These are phyloP conservation scores for Anas bernieri DNA, from an alignment of 2,797 vertebrate species.

Conservation along the genomic window DNA sequence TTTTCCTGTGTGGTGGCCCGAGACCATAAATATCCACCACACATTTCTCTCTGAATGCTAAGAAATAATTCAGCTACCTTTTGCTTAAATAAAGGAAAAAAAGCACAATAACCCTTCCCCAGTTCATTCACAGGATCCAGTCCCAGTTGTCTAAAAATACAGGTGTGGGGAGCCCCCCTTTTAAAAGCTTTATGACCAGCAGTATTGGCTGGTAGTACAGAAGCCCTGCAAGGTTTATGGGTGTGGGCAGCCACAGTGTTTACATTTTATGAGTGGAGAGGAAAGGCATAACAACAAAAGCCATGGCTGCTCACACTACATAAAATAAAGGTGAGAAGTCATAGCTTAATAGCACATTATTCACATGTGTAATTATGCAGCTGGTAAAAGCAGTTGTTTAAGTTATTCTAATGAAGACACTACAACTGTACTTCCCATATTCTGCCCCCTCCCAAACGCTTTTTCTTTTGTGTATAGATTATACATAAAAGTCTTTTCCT, in stretches of 20 bases:
- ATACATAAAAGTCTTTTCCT: slow-evolving; percentile 77
- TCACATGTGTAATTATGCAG: slow-evolving; percentile 75
- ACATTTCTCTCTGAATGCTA: background rate
- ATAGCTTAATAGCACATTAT: slow-evolving; percentile 64
- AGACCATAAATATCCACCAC: background rate
- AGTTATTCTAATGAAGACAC: slow-evolving; percentile 74
- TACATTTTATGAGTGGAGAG: slow-evolving; percentile 44
- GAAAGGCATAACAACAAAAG: slow-evolving; percentile 22
- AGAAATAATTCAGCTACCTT: background rate
- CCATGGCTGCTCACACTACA: slow-evolving; percentile 39
- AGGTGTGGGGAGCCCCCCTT: background rate
- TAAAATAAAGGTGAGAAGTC: slow-evolving; percentile 71
- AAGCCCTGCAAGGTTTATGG: slow-evolving; percentile 3
- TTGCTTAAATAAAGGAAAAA: background rate
- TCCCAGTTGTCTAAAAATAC: background rate
- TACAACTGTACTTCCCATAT: slow-evolving; percentile 63
- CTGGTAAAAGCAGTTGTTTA: slow-evolving; percentile 65
- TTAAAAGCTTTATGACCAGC: background rate
- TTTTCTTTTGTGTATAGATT: slow-evolving; percentile 80
- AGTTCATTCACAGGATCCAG: fast-evolving
- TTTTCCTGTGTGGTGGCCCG: background rate
- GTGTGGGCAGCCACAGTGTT: slow-evolving; percentile 43
- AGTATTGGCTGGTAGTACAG: background rate
- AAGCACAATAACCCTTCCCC: background rate
- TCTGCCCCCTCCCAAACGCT: slow-evolving; percentile 64